Evolutionary conservation across 2,797 vertebrate species (phyloP).

Genomic region (Megaceryle alcyon): DNA sequence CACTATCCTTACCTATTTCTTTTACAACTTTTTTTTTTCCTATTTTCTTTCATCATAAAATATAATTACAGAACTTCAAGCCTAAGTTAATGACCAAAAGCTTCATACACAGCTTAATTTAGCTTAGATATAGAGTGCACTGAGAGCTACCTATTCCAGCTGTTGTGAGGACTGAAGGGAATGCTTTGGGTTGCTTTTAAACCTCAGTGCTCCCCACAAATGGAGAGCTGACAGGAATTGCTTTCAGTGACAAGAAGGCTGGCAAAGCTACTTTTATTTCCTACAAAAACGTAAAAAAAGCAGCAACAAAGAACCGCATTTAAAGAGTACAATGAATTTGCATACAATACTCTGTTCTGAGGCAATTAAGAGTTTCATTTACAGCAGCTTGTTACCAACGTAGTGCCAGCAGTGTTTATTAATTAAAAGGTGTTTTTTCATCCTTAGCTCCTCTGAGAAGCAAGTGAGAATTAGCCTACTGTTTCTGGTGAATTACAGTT

Average conservation of each 20-base stretch:
- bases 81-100: neutral
- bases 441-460: slow-evolving; percentile 40
- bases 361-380: slow-evolving; percentile 69
- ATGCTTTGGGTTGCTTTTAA: neutral
- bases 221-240: neutral
- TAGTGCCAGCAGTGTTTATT: slow-evolving; percentile 60
- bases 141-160: neutral
- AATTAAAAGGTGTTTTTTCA: slow-evolving; percentile 76
- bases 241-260: neutral
- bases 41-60: neutral
- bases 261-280: neutral
- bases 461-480: slow-evolving; percentile 66
- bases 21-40: neutral
- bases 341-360: slow-evolving; percentile 42
- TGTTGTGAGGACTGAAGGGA: neutral
- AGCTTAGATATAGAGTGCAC: neutral
- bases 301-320: neutral
- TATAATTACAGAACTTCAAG: neutral
- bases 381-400: slow-evolving; percentile 63
- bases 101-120: neutral
- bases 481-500: slow-evolving; percentile 68
- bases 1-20: neutral
- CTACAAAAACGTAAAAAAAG: neutral
- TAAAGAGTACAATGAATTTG: slow-evolving; percentile 50
- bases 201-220: neutral